These are phyloP conservation scores for Gouania willdenowi DNA, from an alignment of 2,797 vertebrate genomes.

Conservation along the genomic window DNA sequence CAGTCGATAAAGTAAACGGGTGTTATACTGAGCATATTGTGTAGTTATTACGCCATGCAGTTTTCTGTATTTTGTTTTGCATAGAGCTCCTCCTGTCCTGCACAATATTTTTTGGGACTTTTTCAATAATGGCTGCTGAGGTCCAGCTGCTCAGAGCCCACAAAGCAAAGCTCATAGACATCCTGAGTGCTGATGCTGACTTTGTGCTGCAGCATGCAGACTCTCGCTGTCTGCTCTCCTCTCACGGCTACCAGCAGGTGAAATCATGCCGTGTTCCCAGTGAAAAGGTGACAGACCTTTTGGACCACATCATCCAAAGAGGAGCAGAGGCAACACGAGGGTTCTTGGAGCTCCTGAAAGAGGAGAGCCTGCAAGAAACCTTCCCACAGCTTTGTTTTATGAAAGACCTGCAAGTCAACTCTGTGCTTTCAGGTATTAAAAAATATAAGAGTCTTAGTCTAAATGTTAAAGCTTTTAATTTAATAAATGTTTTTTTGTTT, in stretches of 20 bases:
- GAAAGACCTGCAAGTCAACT: conserved; percentile 23
- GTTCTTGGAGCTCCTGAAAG: conserved; percentile 58
- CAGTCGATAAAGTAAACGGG: no score
- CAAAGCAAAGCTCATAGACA: conserved; percentile 59
- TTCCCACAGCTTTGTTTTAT: conserved; percentile 65
- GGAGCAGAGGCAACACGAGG: conserved; percentile 30
- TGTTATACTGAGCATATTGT: no score
- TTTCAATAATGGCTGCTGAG: no score
- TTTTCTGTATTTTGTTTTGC: no score
- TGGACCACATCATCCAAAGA: conserved; percentile 66
- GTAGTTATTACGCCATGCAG: no score
- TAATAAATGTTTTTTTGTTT: not conserved
- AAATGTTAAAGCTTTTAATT: not conserved
- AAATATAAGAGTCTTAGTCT: no score
- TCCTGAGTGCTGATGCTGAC: conserved; percentile 64
- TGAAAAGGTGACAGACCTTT: conserved; percentile 64
- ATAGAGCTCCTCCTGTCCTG: no score
- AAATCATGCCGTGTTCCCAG: conserved; percentile 44
- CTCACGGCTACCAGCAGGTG: conserved; percentile 52
- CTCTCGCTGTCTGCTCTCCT: conserved; percentile 53
- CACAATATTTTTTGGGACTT: no score
- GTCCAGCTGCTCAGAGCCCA: conserved; percentile 40
- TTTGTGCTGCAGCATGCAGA: conserved; percentile 73
- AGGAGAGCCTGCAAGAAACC: conserved; percentile 47
- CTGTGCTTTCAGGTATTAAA: conserved; percentile 29